Percentiles rank a stretch among this genome's conserved stretches.
phyloP scores from a whole-genome alignment of 2,797 vertebrate genomes.

The Neoniphon sammara region DNA sequence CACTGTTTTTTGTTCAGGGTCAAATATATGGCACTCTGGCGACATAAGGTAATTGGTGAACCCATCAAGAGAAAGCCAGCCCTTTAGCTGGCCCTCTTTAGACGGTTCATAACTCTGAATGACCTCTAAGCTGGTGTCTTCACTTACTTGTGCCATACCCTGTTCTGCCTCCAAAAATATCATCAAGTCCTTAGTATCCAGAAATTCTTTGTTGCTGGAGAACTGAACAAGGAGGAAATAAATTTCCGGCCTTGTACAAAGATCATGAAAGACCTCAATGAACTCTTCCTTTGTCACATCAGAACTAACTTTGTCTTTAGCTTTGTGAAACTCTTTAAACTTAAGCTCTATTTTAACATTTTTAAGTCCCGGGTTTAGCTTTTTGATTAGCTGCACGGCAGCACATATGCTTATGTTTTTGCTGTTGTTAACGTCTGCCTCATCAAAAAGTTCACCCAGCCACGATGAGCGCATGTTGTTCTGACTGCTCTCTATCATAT shows the following conservation, averaged over 20 bases:
- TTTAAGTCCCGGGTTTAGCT: conserved; percentile 94
- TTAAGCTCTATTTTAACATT: conserved; percentile 96
- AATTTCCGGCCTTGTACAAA: conserved; percentile 98
- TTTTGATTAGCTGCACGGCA: conserved; percentile 92
- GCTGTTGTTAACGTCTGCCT: conserved; percentile 85
- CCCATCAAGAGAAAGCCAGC: conserved; percentile 96
- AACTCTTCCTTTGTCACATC: conserved; percentile 94
- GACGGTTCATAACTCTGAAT: conserved; percentile 96
- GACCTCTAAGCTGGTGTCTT: conserved; percentile 94
- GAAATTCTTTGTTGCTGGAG: conserved; percentile 99
- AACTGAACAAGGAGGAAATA: conserved; percentile 99
- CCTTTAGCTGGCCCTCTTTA: conserved; percentile 91
- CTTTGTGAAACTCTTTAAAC: conserved; percentile 97
- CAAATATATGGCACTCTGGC: conserved; percentile 96
- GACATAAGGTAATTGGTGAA: conserved; percentile 99
- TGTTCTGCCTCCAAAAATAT: conserved; percentile 99
- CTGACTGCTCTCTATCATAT: conserved; percentile 96
- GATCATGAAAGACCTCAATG: conserved; percentile 97
- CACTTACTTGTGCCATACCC: conserved; percentile 95
- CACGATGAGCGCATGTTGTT: conserved; percentile 96
- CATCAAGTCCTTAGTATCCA: conserved; percentile 98
- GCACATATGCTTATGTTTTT: conserved; percentile 88
- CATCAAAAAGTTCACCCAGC: conserved; percentile 92
- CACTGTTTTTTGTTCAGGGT: conserved; percentile 95
- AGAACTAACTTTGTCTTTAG: conserved; percentile 89